Evolutionary conservation across 2,797 vertebrate species (phyloP).

Genomic region (Anguilla anguilla): DNA sequence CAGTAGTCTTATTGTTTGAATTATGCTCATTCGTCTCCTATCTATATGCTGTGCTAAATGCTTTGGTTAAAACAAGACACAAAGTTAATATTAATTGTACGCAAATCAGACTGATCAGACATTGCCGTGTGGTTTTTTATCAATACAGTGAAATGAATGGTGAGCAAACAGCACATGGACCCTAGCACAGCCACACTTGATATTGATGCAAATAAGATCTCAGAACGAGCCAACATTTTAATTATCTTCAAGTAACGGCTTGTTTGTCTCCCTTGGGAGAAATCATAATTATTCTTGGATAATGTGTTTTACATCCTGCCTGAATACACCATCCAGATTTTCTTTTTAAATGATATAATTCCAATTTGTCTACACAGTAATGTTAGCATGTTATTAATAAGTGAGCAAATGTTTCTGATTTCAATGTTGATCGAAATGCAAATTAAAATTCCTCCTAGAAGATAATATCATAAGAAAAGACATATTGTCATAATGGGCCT

Average conservation of each 20-base stretch:
- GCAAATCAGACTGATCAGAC: constrained; percentile 49
- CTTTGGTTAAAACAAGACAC: background rate
- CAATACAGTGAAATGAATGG: constrained; percentile 60
- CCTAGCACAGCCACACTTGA: constrained; percentile 51
- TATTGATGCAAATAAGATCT: constrained; percentile 58
- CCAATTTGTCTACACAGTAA: constrained; percentile 11
- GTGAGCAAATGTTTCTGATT: background rate
- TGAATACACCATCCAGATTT: background rate
- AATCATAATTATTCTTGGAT: constrained; percentile 13
- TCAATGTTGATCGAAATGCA: constrained; percentile 61
- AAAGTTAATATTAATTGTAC: constrained; percentile 34
- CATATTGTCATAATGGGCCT: constrained; percentile 33
- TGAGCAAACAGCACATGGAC: constrained; percentile 45
- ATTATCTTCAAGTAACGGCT: constrained; percentile 22
- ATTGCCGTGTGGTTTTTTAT: constrained; percentile 53
- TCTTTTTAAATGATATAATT: background rate
- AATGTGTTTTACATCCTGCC: constrained; percentile 7
- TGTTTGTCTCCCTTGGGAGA: constrained; percentile 3
- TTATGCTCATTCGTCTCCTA: background rate
- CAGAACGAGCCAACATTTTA: constrained; percentile 21
- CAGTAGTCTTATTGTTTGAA: background rate
- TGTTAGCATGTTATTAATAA: constrained; percentile 6
- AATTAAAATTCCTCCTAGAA: constrained; percentile 60
- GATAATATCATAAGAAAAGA: constrained; percentile 40
- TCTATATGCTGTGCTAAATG: background rate